A percentile compares a stretch with the other conserved stretches of the same genome.
Conservation (phyloP, 1,140 invertebrate genomes). For the Drosophila subobscura region DNA sequence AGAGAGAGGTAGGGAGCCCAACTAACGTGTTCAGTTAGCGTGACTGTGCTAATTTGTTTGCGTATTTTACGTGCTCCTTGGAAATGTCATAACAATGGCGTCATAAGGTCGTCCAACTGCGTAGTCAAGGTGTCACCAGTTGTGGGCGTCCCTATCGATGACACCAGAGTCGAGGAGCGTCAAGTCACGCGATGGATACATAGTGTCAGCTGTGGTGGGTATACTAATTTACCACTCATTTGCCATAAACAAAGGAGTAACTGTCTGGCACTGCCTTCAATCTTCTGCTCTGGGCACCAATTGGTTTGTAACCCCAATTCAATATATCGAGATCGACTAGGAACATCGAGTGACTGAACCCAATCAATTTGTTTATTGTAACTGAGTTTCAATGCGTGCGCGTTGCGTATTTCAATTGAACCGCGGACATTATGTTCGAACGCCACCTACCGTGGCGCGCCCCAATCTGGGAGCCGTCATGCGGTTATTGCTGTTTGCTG, state of each 20-base stretch:
- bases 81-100: conserved; percentile 68
- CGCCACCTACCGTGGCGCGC: conserved; percentile 35
- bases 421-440: conserved; percentile 8
- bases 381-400: conserved; percentile 38
- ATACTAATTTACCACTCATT: too few relatives aligned
- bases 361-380: conserved; percentile 59
- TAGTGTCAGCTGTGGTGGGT: background rate
- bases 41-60: conserved; percentile 73
- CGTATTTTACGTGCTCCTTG: conserved; percentile 46
- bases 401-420: conserved; percentile 22
- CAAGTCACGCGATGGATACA: conserved; percentile 8
- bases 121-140: conserved; percentile 20
- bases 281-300: conserved; percentile 24
- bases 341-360: conserved; percentile 1
- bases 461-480: conserved; percentile 39
- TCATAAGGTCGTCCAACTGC: conserved; percentile 56
- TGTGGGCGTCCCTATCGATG: conserved; percentile 29
- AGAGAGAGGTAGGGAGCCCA: conserved; percentile 8
- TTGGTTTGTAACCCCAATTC: conserved; percentile 76
- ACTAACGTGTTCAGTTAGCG: conserved; percentile 60
- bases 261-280: too few relatives aligned
- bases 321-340: conserved; percentile 22
- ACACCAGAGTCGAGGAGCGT: conserved; percentile 24
- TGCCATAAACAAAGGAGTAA: too few relatives aligned
- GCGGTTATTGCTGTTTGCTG: conserved; percentile 19